These are phyloP conservation scores for Atherinosoma microstoma DNA, from an alignment of 2,797 vertebrate genomes.

Conservation along the genomic window DNA sequence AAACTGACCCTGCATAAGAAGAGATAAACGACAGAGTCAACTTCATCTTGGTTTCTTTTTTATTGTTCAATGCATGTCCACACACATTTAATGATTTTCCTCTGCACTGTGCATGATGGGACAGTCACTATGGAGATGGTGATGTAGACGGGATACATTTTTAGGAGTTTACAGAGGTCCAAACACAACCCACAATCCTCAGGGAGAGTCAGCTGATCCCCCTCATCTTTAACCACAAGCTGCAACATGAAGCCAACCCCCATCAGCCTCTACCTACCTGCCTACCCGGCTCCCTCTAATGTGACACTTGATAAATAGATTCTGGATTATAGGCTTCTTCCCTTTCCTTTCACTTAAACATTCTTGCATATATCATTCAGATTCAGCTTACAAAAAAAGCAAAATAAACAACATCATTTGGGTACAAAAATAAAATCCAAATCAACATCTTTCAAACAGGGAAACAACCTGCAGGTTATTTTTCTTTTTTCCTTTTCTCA, in stretches of 20 bases:
- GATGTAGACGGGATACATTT: slow-evolving; percentile 69
- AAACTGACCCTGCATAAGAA: no score
- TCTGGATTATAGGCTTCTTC: slow-evolving; percentile 27
- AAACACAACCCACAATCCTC: slow-evolving; percentile 60
- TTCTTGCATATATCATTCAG: slow-evolving; percentile 71
- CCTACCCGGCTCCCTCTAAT: slow-evolving; percentile 25
- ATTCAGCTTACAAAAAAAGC: slow-evolving; percentile 75
- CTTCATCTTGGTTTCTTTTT: slow-evolving; percentile 57
- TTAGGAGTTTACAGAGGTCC: slow-evolving; percentile 63
- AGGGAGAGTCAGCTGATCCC: slow-evolving; percentile 31
- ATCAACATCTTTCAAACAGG: slow-evolving; percentile 77
- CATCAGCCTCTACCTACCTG: slow-evolving; percentile 25
- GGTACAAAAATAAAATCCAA: slow-evolving; percentile 87
- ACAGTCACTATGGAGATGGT: slow-evolving; percentile 78
- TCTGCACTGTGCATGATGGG: slow-evolving; percentile 78
- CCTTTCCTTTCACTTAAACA: slow-evolving; percentile 59
- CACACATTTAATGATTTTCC: slow-evolving; percentile 67
- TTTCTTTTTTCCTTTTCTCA: slow-evolving; percentile 54
- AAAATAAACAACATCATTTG: slow-evolving; percentile 68
- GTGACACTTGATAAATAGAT: slow-evolving; percentile 58
- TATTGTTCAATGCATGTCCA: slow-evolving; percentile 83
- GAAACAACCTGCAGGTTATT: slow-evolving; percentile 43
- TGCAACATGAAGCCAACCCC: slow-evolving; percentile 42
- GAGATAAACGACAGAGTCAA: background rate
- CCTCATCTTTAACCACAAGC: slow-evolving; percentile 19